phyloP scores from a whole-genome alignment of 53 echinoderm and acorn worm species.

The Henricia sp. region DNA sequence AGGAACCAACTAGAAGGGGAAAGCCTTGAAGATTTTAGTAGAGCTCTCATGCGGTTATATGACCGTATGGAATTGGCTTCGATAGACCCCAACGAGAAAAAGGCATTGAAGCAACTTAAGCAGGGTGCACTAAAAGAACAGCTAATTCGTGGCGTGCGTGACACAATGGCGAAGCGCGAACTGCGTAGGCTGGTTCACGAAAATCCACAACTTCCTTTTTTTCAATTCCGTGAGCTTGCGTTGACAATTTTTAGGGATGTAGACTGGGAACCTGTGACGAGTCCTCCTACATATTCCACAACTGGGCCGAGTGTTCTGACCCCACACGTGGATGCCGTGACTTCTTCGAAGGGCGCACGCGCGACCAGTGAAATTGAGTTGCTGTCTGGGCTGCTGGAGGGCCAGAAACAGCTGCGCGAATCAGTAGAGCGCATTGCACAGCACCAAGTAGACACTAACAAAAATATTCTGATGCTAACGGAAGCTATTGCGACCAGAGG shows the following conservation, averaged over 20 bases:
- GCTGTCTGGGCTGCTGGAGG: neutral
- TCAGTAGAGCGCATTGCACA: neutral
- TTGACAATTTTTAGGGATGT: constrained; percentile 1
- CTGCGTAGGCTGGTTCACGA: neutral
- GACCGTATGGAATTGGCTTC: constrained; percentile 25
- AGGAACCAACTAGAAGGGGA: neutral
- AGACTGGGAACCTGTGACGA: neutral
- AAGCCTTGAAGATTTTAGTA: neutral
- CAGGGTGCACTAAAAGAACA: constrained; percentile 5
- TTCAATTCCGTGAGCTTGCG: neutral
- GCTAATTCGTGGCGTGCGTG: neutral
- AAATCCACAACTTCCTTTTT: neutral
- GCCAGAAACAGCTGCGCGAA: neutral
- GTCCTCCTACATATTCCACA: neutral
- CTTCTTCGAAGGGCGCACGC: neutral
- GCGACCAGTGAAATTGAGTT: neutral
- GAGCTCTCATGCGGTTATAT: constrained; percentile 3
- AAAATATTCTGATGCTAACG: neutral
- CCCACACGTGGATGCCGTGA: neutral
- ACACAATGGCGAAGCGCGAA: neutral
- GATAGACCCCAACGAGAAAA: neutral
- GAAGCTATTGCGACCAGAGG: neutral
- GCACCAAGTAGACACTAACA: neutral
- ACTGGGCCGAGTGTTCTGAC: neutral
- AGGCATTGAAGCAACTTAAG: neutral